These are phyloP conservation scores for Netelia fuscicornis DNA, from an alignment of 2,888 invertebrate genomes.

Conservation along the genomic window DNA sequence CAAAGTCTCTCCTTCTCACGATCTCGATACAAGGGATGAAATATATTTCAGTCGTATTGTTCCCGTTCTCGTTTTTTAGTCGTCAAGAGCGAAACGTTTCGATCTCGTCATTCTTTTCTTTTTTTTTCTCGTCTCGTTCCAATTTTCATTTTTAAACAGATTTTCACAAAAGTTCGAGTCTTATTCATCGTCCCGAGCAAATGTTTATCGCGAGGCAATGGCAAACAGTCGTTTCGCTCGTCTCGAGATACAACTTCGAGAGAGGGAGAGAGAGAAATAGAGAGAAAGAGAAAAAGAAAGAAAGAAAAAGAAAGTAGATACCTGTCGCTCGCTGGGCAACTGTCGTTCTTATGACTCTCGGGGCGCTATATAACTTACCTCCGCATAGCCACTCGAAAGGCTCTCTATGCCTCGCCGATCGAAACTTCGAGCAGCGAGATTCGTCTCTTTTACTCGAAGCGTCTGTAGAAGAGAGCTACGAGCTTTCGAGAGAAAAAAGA, in stretches of 20 bases:
- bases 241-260: background rate
- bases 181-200: conserved; percentile 33
- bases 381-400: conserved; percentile 4
- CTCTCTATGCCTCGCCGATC: conserved; percentile 6
- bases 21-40: background rate
- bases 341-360: conserved; percentile 18
- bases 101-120: too few relatives aligned
- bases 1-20: background rate
- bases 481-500: conserved; percentile 2
- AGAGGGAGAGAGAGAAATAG: background rate
- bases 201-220: conserved; percentile 54
- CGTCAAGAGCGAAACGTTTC: too few relatives aligned
- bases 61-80: too few relatives aligned
- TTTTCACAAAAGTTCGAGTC: background rate
- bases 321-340: conserved; percentile 29
- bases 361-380: conserved; percentile 23
- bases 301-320: conserved; percentile 21
- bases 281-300: too few relatives aligned
- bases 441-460: conserved; percentile 7
- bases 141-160: too few relatives aligned
- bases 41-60: background rate
- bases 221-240: conserved; percentile 54
- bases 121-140: too few relatives aligned
- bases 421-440: conserved; percentile 10
- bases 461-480: background rate